A percentile compares a stretch with the other conserved stretches of the same genome.
Evolutionary conservation across 2,797 vertebrate species (phyloP).

Genomic region (Galagoides demidoff): DNA sequence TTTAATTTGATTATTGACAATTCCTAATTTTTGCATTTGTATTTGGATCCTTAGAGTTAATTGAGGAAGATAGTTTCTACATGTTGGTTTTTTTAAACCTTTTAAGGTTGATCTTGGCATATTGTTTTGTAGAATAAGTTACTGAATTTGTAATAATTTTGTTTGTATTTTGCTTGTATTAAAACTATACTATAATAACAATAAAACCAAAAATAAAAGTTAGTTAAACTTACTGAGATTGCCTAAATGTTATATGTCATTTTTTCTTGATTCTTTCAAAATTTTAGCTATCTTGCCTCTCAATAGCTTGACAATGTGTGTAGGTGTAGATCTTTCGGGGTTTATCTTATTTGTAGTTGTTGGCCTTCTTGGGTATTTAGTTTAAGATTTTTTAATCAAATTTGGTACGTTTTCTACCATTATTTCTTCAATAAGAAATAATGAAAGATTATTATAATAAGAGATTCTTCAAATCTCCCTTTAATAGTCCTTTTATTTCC

Average conservation of each 20-base stretch:
- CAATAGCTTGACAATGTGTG: not conserved
- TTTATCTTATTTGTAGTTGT: not conserved
- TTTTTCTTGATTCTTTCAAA: not conserved
- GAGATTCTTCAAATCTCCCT: not conserved
- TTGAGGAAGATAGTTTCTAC: constrained; percentile 46
- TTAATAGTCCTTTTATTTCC: not conserved
- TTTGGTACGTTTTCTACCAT: not conserved
- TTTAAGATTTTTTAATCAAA: not conserved
- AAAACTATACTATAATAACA: constrained; percentile 48
- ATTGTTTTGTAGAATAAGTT: constrained; percentile 23
- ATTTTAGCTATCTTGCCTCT: not conserved
- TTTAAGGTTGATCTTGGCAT: constrained; percentile 46
- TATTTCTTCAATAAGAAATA: not conserved
- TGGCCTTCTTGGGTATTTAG: not conserved
- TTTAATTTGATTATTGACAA: constrained; percentile 47
- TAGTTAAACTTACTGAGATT: not conserved
- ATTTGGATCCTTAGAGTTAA: constrained; percentile 60
- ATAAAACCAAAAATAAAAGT: constrained; percentile 51
- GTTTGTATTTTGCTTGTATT: constrained; percentile 54
- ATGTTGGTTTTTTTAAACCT: constrained; percentile 56
- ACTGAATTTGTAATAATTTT: constrained; percentile 17
- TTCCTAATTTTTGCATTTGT: constrained; percentile 39
- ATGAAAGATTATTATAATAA: no score
- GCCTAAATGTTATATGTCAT: not conserved
- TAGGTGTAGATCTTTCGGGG: not conserved